phyloP scores from a whole-genome alignment of 2,113 vertebrate species.

The Dicentrarchus labrax region DNA sequence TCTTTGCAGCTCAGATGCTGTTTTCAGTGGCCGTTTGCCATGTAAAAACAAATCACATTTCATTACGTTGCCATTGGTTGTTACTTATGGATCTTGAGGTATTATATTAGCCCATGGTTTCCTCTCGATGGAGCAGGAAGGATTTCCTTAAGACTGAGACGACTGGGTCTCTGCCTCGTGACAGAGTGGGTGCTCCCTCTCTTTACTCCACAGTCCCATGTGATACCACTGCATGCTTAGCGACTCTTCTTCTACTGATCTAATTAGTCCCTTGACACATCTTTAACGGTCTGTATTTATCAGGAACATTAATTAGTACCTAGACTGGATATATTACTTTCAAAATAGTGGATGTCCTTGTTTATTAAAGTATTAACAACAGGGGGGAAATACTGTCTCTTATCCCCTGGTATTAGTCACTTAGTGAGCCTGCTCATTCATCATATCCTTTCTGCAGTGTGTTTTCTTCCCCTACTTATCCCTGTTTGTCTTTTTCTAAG shows the following conservation, averaged over 20 bases:
- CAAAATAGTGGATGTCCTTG: constrained; percentile 78
- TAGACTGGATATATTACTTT: constrained; percentile 81
- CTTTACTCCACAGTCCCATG: constrained; percentile 64
- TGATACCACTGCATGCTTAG: constrained; percentile 72
- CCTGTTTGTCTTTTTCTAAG: constrained; percentile 77
- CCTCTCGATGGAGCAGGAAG: constrained; percentile 63
- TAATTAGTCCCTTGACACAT: constrained; percentile 87
- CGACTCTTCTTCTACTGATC: constrained; percentile 76
- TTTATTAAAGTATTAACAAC: constrained; percentile 83
- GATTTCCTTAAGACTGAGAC: constrained; percentile 60
- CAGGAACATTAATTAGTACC: constrained; percentile 85
- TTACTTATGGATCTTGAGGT: constrained; percentile 73
- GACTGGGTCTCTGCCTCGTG: constrained; percentile 66
- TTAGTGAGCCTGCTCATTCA: constrained; percentile 68
- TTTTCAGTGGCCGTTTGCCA: constrained; percentile 76
- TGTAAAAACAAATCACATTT: constrained; percentile 73
- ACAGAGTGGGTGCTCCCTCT: constrained; percentile 73
- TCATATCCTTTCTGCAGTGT: constrained; percentile 63
- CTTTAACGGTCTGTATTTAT: constrained; percentile 83
- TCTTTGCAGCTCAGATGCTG: constrained; percentile 50
- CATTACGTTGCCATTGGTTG: constrained; percentile 73
- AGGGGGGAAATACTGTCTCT: constrained; percentile 62
- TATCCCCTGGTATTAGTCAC: constrained; percentile 76
- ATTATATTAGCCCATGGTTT: constrained; percentile 72
- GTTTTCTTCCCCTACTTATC: constrained; percentile 63